Percentiles rank a stretch among this genome's conserved stretches.
Evolutionary conservation across 2,113 vertebrate species (phyloP).

Genomic region (Caranx ignobilis): DNA sequence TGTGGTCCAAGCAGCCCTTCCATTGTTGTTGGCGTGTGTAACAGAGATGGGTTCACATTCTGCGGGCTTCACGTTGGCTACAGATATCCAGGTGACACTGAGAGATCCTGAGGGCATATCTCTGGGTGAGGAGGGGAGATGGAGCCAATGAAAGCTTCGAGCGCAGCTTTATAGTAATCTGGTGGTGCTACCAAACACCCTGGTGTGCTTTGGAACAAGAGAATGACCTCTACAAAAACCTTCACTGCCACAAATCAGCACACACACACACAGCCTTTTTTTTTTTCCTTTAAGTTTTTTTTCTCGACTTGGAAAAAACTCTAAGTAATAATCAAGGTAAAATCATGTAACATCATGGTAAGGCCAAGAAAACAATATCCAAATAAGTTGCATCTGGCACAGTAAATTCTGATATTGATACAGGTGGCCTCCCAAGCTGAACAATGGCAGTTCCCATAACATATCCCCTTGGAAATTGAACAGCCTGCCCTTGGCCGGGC

Average conservation of each 20-base stretch:
- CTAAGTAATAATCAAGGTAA: constrained; percentile 31
- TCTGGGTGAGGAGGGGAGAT: constrained; percentile 17
- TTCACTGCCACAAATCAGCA: constrained; percentile 44
- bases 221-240: constrained; percentile 46
- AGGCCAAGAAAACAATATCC: constrained; percentile 64
- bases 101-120: constrained; percentile 51
- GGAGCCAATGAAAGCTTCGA: constrained; percentile 58
- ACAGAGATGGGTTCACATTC: constrained; percentile 67
- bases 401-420: constrained; percentile 60
- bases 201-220: constrained; percentile 34
- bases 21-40: constrained; percentile 62
- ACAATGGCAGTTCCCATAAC: constrained; percentile 68
- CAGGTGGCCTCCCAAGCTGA: constrained; percentile 63
- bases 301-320: constrained; percentile 14
- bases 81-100: constrained; percentile 64
- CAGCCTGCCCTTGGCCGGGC: constrained; percentile 56
- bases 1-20: constrained; percentile 46
- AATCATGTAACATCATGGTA: constrained; percentile 29
- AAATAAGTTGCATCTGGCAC: constrained; percentile 65
- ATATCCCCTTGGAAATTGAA: constrained; percentile 62
- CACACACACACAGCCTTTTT: background rate
- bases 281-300: background rate
- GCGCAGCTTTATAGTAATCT: constrained; percentile 46
- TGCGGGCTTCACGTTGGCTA: constrained; percentile 56
- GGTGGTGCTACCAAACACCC: constrained; percentile 47